Percentiles rank a stretch among this genome's conserved stretches.
These are phyloP conservation scores for Tetanocera ferruginea DNA, from an alignment of 2,888 invertebrate genomes.

Conservation along the genomic window DNA sequence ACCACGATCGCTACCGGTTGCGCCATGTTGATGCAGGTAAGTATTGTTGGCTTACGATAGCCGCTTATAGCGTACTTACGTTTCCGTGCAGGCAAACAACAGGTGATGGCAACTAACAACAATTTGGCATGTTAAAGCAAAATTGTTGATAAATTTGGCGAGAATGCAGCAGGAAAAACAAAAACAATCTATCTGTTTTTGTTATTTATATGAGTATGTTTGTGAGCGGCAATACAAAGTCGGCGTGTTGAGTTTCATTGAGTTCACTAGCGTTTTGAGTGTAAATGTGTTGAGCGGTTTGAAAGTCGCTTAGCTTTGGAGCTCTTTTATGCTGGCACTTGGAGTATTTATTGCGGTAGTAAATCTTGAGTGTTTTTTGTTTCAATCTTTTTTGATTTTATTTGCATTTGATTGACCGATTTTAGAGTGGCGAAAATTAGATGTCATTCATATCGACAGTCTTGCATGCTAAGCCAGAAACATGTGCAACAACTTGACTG, in stretches of 20 bases:
- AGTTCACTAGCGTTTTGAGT: not conserved
- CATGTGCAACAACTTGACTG: not conserved
- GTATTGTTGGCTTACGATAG: not conserved
- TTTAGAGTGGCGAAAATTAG: not conserved
- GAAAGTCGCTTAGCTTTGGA: no score
- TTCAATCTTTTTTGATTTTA: no score
- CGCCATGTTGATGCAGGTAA: conserved; percentile 21
- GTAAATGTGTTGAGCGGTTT: not conserved
- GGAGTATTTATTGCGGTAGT: not conserved
- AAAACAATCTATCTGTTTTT: conserved; percentile 26
- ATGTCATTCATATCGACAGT: not conserved
- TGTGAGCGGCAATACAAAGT: not conserved
- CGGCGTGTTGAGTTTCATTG: not conserved
- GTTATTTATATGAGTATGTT: not conserved
- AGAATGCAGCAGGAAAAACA: conserved; percentile 29
- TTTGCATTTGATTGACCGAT: not conserved
- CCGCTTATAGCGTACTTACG: no score
- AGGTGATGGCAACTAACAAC: conserved; percentile 50
- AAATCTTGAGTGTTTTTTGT: not conserved
- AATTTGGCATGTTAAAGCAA: not conserved
- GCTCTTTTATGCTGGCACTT: no score
- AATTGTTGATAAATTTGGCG: conserved; percentile 30
- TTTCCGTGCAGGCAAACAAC: conserved; percentile 16
- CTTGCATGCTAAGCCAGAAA: not conserved
- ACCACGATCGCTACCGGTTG: conserved; percentile 42